Base-by-base conservation (phyloP, 1,140 invertebrate species). In the Zelostemma sp. region DNA sequence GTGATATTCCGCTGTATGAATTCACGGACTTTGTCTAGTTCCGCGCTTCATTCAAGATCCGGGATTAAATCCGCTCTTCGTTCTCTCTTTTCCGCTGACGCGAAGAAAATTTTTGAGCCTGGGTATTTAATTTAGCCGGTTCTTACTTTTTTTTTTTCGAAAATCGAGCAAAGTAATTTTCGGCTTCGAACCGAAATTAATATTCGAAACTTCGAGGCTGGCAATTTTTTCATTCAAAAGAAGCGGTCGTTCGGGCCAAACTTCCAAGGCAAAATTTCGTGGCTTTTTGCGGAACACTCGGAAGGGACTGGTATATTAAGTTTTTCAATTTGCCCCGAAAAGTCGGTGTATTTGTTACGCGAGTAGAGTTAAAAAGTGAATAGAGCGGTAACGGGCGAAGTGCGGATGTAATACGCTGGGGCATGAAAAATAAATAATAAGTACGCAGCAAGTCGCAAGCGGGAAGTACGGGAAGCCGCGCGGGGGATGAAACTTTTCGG, bases 371-470 rank as follows among this genome's bases (percentile, higher is more conserved):
- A 55, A 72, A 70, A 67, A 46, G 59, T 54, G 64, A 54, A 65
- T 65, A 57, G 65, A 50, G 55, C 62, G 66, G 65, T 55, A 43
- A 43, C 35, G 9, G 64, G 53, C 64, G 54, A 72, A 67, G 65
- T 66, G 57, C 56, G 62, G 64, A 73, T 55, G 68, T 69, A 75
- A 77, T 71, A 68, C 45, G 62, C 38, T 46, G 40, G 45, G 55
- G 46, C 63, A 66, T 74, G 75, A 77, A 77, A 75, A 68, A 77
- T 72, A 78, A 77, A 77, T 75, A 74, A 73, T 57, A 60, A 59
- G 62, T 47, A 68, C 50, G 58, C 6, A 60, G 66, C 40, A 61
- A 73, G 67, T 57, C 51, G 33, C 6, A 35, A 35, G 11, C 3
- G 21, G 21, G 21, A 35, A 9, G 6, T 1, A 9, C 6, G 33